Evolutionary conservation across 2,888 invertebrate species (phyloP).

Genomic region (Maniola hyperantus): DNA sequence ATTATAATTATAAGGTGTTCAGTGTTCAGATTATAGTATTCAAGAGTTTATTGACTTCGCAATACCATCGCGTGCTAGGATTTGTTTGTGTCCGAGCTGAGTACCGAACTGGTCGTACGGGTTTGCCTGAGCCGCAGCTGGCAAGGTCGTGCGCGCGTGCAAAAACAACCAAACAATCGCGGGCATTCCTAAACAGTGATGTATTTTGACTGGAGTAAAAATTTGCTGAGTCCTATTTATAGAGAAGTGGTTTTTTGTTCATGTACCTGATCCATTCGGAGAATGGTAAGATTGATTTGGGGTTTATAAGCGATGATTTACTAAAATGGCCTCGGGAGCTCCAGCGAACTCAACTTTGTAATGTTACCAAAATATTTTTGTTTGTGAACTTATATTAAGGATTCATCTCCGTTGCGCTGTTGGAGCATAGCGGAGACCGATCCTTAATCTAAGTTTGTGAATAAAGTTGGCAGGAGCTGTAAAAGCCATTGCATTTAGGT

Average conservation of each 20-base stretch:
- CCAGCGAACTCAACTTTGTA: too few relatives aligned
- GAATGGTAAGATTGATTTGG: not conserved
- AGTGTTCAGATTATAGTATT: slow-evolving; percentile 25
- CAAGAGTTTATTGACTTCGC: slow-evolving; percentile 51
- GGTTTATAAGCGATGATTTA: not conserved
- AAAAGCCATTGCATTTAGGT: too few relatives aligned
- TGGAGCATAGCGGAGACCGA: too few relatives aligned
- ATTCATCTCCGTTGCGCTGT: too few relatives aligned
- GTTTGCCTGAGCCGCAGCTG: slow-evolving; percentile 63
- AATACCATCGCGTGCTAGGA: slow-evolving; percentile 68
- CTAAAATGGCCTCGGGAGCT: not conserved
- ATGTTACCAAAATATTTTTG: too few relatives aligned
- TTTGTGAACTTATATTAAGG: too few relatives aligned
- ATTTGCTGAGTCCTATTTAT: not conserved
- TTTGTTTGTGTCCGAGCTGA: slow-evolving; percentile 64
- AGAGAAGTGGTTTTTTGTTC: not conserved
- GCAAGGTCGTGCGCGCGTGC: slow-evolving; percentile 75
- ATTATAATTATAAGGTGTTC: slow-evolving; percentile 25
- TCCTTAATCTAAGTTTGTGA: too few relatives aligned
- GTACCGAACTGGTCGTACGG: slow-evolving; percentile 68
- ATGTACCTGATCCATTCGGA: not conserved
- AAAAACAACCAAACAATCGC: slow-evolving; percentile 52
- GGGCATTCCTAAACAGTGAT: slow-evolving; percentile 62
- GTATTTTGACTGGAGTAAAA: slow-evolving; percentile 31
- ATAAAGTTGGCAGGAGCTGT: too few relatives aligned